These are phyloP conservation scores for Ascidia mentula DNA, from an alignment of 23 tunicate genomes.

Conservation along the genomic window DNA sequence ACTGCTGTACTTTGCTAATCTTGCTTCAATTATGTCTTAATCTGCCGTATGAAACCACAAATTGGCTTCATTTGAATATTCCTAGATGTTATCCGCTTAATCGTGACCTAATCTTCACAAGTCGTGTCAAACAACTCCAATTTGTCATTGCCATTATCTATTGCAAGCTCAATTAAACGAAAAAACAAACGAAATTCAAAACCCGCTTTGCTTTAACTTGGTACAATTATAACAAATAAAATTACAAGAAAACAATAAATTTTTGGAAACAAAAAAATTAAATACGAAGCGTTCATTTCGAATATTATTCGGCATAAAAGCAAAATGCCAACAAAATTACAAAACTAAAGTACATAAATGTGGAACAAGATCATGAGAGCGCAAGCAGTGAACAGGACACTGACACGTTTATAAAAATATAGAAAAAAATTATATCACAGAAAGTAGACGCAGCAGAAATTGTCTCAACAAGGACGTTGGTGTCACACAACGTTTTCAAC, in stretches of 20 bases:
- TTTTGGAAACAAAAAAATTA: neutral
- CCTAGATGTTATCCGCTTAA: too few species aligned
- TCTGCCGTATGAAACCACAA: too few species aligned
- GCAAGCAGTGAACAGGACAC: neutral
- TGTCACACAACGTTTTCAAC: neutral
- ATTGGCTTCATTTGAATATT: too few species aligned
- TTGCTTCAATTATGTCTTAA: too few species aligned
- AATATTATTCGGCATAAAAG: slow-evolving; percentile 3
- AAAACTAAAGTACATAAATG: neutral
- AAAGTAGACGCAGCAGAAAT: neutral
- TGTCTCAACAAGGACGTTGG: neutral
- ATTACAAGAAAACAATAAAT: neutral
- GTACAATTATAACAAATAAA: too few species aligned
- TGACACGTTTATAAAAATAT: neutral
- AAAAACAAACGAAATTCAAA: neutral
- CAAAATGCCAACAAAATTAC: neutral
- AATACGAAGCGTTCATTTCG: neutral
- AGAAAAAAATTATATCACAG: neutral
- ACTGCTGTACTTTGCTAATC: too few species aligned
- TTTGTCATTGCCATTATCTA: slow-evolving; percentile 5
- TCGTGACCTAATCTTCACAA: too few species aligned
- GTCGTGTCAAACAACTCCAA: neutral
- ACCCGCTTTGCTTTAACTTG: neutral
- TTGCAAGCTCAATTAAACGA: slow-evolving; percentile 7
- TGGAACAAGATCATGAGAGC: neutral